phyloP scores from a whole-genome alignment of 2,888 invertebrate species.

The Lycia hirtaria region DNA sequence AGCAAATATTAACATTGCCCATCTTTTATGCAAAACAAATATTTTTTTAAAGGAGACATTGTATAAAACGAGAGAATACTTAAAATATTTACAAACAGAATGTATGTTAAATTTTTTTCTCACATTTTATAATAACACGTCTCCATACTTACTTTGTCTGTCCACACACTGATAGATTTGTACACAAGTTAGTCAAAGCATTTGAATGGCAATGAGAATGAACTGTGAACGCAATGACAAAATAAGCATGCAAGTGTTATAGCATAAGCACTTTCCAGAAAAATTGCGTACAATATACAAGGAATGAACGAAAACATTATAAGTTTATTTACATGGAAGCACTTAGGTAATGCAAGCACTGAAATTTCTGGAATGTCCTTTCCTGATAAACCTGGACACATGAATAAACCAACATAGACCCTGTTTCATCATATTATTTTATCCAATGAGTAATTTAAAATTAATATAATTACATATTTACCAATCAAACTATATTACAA shows the following conservation, averaged over 20 bases:
- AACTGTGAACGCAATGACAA: slow-evolving; percentile 41
- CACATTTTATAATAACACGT: not conserved
- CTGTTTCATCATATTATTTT: slow-evolving; percentile 30
- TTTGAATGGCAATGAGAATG: slow-evolving; percentile 41
- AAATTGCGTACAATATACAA: not conserved
- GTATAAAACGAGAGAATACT: too few species aligned
- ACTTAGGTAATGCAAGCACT: not conserved
- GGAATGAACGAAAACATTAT: not conserved
- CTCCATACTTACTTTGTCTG: slow-evolving; percentile 41
- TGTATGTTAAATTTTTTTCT: not conserved
- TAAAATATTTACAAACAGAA: not conserved
- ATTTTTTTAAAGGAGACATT: too few species aligned
- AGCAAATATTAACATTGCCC: too few species aligned
- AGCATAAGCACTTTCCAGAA: slow-evolving; percentile 23
- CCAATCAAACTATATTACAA: too few species aligned
- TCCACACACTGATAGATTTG: slow-evolving; percentile 8
- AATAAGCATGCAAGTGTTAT: slow-evolving; percentile 41
- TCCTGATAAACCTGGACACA: slow-evolving; percentile 3
- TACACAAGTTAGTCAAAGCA: slow-evolving; percentile 50
- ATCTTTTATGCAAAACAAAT: too few species aligned
- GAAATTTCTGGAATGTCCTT: slow-evolving; percentile 20
- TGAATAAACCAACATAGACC: slow-evolving; percentile 12
- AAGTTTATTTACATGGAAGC: not conserved
- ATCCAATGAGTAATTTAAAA: too few species aligned
- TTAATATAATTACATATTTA: too few species aligned